Evolutionary conservation across 2,888 invertebrate species (phyloP), one percentile per base, ranked within the genome.

Genomic region (Junonia oenone): DNA sequence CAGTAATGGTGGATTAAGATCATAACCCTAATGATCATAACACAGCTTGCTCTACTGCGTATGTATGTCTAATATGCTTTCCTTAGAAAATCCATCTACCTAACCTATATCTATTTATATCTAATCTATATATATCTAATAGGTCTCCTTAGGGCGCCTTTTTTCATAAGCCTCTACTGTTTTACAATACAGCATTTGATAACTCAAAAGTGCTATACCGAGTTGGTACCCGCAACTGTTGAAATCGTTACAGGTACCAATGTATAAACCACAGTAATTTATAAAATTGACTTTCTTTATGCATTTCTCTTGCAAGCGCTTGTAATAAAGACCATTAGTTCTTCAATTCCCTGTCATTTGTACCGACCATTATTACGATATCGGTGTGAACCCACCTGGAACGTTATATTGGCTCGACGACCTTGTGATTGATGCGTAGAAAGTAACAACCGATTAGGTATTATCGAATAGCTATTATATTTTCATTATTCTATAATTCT

Each of bases 371-470:
- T 76, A 78, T 75, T 75, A 75, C 63, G 67, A 67, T 71, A 73
- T 64, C 68, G 64, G 71, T 81, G 80, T 81, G 83, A 80, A 81
- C 73, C 77, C 74, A 78, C 71, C 72, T 78, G 71, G 76, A 75
- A 81, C 78, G 72, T 71, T 73, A 73, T 71, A 65, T 67, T 63
- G 67, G 58, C 68, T 67, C 63, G 62, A 56, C 67, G 68, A 75
- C 67, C 74, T 66, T 63, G 67, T 83, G 84, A 87, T 84, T 77
- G 82, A 87, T 84, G 79, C 66, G 68, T 85, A 83, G 87, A 88
- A 88, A 88, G 87, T 78, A 71, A 68, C 68, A 73, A 71, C 68
- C 69, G 69, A 76, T 76, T 76, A 65, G 61, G 66, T 67, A 64
- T 67, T 74, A 71, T 71, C 69, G 63, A 63, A 67, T 61, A 55